A percentile compares a stretch with the other conserved stretches of the same genome.
These are phyloP conservation scores for Leptocoma aspasia DNA, from an alignment of 2,113 vertebrate species.

Conservation along the genomic window DNA sequence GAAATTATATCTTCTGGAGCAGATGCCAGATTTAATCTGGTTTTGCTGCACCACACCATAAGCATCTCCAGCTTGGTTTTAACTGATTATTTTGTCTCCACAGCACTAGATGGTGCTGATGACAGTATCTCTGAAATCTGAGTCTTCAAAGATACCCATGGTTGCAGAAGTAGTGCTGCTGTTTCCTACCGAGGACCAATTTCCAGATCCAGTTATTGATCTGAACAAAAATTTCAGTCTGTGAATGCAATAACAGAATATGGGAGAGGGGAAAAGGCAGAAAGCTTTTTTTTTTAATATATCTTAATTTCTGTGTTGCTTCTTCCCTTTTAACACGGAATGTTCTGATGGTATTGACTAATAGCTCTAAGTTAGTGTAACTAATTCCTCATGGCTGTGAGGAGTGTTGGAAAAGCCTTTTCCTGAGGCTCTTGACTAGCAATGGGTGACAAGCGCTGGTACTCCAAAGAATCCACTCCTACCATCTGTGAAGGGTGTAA, in stretches of 20 bases:
- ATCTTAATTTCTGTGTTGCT: neutral
- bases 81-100: neutral
- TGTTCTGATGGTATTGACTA: neutral
- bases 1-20: neutral
- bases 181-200: neutral
- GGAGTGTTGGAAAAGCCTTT: neutral
- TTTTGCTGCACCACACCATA: neutral
- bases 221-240: neutral
- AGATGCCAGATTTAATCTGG: neutral
- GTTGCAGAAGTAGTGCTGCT: neutral
- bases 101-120: constrained; percentile 65
- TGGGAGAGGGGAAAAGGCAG: rapidly evolving
- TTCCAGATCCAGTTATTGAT: neutral
- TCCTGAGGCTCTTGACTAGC: neutral
- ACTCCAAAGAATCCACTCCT: neutral
- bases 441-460: neutral
- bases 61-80: neutral
- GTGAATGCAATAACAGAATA: neutral
- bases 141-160: neutral
- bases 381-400: neutral
- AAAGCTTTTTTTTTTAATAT: neutral
- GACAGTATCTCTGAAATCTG: neutral
- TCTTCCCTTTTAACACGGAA: neutral
- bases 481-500: neutral
- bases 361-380: neutral